Base-by-base conservation (phyloP, 2,797 vertebrate genomes). In the Lindbergichthys nudifrons region DNA sequence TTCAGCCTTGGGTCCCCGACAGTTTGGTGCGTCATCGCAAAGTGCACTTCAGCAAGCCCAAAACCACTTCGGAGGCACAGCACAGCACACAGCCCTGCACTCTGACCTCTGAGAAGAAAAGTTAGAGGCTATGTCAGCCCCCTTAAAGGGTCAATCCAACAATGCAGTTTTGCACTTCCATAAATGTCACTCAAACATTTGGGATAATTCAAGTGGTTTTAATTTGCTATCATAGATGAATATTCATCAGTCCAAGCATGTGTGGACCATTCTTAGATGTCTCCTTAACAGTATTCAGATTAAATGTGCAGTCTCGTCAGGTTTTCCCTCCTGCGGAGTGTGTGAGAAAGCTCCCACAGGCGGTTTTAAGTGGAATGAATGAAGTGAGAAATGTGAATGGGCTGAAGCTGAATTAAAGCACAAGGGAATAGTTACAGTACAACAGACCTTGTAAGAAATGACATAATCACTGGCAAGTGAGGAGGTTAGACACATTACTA, bases 81-180 rank as follows among this genome's bases (percentile, higher is more conserved):
- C 67, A 66, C 73, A 69, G 70, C 42, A 75, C 51, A 47, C 36
- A 43, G 58, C 12, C 26, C 19, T 56, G 72, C 32, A 21, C 41
- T 60, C 13, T 73, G 72, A 79, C 45, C 47, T 47, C 30, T 42
- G 2, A 19, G 43, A 65, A 21, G 45, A 71, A 53, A 15, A 32
- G 53, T 16, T 26, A 15, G 10, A 2, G 23, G 23, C 23, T 19
- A 1, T 36, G 18, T 23, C 15, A 53, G 21, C 16, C n/a, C 0
- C 15, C 6, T 45, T 52, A 65, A 76, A 66, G 43, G 14, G 51
- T 2, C 5, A 45, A 41, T 46, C 3, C 2, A 32, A 46, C 14
- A 4, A 41, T 47, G 0, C 0, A 26, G 19, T 14, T 14, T 16
- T 11, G 1, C 3, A 41, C 43, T 39, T 19, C 39, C 19, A n/a